Evolutionary conservation across 1,140 invertebrate species (phyloP).

Genomic region (Drosophila prosaltans): DNA sequence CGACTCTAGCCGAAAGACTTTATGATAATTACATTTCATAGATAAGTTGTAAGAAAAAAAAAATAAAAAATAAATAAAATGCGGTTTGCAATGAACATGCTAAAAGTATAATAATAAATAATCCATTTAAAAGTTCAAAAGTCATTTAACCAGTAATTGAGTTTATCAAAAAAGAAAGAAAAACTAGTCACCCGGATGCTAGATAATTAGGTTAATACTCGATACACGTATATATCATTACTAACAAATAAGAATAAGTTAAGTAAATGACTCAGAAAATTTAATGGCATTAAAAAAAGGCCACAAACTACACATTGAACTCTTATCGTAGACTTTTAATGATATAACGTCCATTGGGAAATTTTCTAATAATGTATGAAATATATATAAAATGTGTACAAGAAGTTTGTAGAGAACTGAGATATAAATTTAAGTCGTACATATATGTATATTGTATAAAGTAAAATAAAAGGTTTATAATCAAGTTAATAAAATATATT

Average conservation of each 20-base stretch:
- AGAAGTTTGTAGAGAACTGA: too few relatives aligned
- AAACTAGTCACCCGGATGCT: constrained; percentile 8
- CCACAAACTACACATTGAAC: too few relatives aligned
- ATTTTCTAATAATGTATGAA: too few relatives aligned
- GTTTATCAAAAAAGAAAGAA: neutral
- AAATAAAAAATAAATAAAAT: constrained; percentile 3
- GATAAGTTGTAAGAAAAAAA: neutral
- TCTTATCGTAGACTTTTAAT: too few relatives aligned
- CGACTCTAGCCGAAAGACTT: neutral
- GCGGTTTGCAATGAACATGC: neutral
- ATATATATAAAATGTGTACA: too few relatives aligned
- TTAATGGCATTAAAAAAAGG: neutral
- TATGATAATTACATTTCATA: constrained; percentile 12
- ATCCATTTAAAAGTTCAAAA: constrained; percentile 1
- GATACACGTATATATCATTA: neutral
- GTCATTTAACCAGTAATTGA: neutral
- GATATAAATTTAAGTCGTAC: too few relatives aligned
- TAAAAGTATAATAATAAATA: neutral
- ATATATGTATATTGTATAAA: too few relatives aligned
- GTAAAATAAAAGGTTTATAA: too few relatives aligned
- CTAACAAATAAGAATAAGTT: neutral
- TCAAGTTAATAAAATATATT: too few relatives aligned
- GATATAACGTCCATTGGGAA: too few relatives aligned
- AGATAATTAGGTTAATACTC: neutral
- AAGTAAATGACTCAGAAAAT: neutral